These are phyloP conservation scores for Podargus strigoides DNA, from an alignment of 2,797 vertebrate species.

Conservation along the genomic window DNA sequence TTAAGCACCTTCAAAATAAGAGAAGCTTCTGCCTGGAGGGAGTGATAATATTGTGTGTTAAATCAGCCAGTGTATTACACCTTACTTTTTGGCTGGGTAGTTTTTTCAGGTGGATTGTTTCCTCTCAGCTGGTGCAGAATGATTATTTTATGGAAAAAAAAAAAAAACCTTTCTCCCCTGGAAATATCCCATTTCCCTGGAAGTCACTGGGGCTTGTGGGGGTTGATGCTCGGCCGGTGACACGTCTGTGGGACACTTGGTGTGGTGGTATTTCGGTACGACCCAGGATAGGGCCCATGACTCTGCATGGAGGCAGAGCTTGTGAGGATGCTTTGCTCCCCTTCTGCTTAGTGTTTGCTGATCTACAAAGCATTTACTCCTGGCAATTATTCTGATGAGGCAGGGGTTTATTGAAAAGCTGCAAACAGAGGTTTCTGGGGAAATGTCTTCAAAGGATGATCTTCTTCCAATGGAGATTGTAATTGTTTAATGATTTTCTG, in stretches of 20 bases:
- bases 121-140: background rate
- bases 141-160: background rate
- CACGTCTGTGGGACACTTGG: background rate
- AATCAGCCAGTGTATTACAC: background rate
- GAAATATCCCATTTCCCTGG: background rate
- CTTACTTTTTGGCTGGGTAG: background rate
- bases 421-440: background rate
- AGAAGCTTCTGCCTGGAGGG: constrained; percentile 19
- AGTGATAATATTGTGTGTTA: constrained; percentile 16
- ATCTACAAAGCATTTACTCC: background rate
- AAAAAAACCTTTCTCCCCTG: background rate
- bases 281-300: rapidly evolving
- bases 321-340: background rate
- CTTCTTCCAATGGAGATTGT: background rate
- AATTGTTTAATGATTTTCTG: constrained; percentile 56
- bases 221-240: background rate
- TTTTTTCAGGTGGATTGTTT: background rate
- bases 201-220: rapidly evolving
- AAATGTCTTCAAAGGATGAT: constrained; percentile 37
- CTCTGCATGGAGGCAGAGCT: background rate
- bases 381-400: background rate
- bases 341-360: background rate
- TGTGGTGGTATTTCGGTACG: rapidly evolving
- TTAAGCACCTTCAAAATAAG: constrained; percentile 32
- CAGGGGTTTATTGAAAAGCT: background rate